These are phyloP conservation scores for Lucifuga dentata DNA, from an alignment of 2,113 vertebrate genomes.

Conservation along the genomic window DNA sequence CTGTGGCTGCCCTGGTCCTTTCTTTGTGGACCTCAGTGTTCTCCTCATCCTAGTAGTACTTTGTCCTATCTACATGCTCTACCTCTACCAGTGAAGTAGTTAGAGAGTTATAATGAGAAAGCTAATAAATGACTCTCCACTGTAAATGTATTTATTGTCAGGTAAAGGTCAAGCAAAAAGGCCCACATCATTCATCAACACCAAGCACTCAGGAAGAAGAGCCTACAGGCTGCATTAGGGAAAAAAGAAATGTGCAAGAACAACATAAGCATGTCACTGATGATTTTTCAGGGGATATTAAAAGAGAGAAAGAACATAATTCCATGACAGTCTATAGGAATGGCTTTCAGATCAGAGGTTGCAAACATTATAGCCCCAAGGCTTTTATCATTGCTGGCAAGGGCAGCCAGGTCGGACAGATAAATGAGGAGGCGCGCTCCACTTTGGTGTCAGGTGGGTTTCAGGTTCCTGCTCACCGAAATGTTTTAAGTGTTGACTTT, in stretches of 20 bases:
- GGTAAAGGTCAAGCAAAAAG: constrained; percentile 19
- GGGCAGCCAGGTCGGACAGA: constrained; percentile 28
- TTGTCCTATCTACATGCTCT: background rate
- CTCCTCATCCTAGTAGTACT: too few relatives aligned
- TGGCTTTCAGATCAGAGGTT: constrained; percentile 52
- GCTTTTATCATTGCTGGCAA: constrained; percentile 49
- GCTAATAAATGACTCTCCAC: constrained; percentile 11
- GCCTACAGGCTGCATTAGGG: constrained; percentile 25
- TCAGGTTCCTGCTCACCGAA: constrained; percentile 48
- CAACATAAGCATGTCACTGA: constrained; percentile 44
- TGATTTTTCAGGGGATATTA: constrained; percentile 49
- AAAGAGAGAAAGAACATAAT: constrained; percentile 13
- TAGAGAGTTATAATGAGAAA: background rate
- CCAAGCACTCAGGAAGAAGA: constrained; percentile 39
- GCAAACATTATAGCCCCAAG: constrained; percentile 16
- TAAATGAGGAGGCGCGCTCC: constrained; percentile 25
- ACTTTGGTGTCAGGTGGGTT: constrained; percentile 48
- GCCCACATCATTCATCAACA: constrained; percentile 17
- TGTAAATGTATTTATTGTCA: constrained; percentile 25
- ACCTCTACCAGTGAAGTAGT: background rate
- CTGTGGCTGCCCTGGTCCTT: too few relatives aligned
- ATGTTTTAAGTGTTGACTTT: constrained; percentile 60
- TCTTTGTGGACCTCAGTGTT: too few relatives aligned
- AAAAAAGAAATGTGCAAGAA: constrained; percentile 53
- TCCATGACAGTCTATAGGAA: constrained; percentile 34